Evolutionary conservation across 2,113 vertebrate species (phyloP).

Genomic region (Bufo bufo): DNA sequence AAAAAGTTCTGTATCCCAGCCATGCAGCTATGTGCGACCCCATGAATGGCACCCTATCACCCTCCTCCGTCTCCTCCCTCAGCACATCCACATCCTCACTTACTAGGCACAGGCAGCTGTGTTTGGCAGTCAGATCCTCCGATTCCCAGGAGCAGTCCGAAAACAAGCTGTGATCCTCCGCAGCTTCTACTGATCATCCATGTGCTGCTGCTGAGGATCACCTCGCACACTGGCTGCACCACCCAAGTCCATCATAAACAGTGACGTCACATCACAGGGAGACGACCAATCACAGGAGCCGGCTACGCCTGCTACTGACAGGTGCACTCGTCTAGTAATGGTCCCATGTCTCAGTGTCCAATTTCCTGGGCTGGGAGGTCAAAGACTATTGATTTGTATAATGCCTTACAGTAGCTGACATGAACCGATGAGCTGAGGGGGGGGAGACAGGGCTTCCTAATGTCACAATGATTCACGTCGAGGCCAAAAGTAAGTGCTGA

Average conservation of each 20-base stretch:
- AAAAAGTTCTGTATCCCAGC: not conserved
- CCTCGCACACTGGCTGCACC: constrained; percentile 2
- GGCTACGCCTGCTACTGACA: constrained; percentile 12
- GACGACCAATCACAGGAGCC: not conserved
- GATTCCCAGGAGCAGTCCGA: not conserved
- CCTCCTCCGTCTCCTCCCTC: too few species aligned
- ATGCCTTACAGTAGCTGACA: not conserved
- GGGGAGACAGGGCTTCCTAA: not conserved
- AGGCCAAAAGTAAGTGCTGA: not conserved
- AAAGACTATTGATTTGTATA: constrained; percentile 25
- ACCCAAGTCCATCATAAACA: not conserved
- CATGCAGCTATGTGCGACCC: not conserved
- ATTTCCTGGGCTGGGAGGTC: constrained; percentile 18
- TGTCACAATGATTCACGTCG: not conserved
- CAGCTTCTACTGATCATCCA: constrained; percentile 34
- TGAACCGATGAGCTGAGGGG: not conserved
- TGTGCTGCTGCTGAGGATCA: constrained; percentile 30
- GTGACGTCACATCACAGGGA: constrained; percentile 33
- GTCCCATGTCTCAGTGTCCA: not conserved
- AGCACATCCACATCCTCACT: not conserved
- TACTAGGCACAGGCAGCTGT: constrained; percentile 21
- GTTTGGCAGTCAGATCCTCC: constrained; percentile 8
- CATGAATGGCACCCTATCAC: not conserved
- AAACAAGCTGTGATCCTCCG: not conserved
- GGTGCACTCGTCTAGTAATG: not conserved